These are phyloP conservation scores for Adelges cooleyi DNA, from an alignment of 1,140 invertebrate genomes.

Conservation along the genomic window DNA sequence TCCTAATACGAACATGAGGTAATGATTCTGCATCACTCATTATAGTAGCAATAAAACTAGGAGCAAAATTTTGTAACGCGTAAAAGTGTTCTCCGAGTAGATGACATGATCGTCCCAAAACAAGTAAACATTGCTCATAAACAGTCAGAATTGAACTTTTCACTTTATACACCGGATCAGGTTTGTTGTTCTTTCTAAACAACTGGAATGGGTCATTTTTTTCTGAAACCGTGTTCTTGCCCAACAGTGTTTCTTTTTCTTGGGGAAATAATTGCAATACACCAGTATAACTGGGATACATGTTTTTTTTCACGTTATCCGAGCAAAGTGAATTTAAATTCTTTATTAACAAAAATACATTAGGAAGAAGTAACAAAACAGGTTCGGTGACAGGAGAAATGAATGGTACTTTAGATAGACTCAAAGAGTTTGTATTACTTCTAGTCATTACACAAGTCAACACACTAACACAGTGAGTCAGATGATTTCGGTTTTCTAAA, in stretches of 20 bases:
- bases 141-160: conserved; percentile 5
- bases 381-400: conserved; percentile 18
- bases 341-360: conserved; percentile 59
- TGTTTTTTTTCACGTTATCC: conserved; percentile 4
- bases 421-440: conserved; percentile 15
- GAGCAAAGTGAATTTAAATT: conserved; percentile 65
- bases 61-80: conserved; percentile 30
- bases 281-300: not conserved
- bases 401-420: not conserved
- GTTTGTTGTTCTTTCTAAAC: not conserved
- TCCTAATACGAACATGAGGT: conserved; percentile 72
- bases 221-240: conserved; percentile 13
- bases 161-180: not conserved
- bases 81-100: conserved; percentile 30
- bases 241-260: not conserved
- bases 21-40: conserved; percentile 41
- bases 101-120: conserved; percentile 19
- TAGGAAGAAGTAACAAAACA: conserved; percentile 64
- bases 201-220: conserved; percentile 19
- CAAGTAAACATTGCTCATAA: conserved; percentile 16
- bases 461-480: conserved; percentile 10
- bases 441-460: conserved; percentile 7
- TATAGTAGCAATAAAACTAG: conserved; percentile 33
- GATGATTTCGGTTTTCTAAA: conserved; percentile 14
- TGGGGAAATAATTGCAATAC: conserved; percentile 16